These are phyloP conservation scores for Tinea semifulvella DNA, from an alignment of 2,888 invertebrate species.

Conservation along the genomic window DNA sequence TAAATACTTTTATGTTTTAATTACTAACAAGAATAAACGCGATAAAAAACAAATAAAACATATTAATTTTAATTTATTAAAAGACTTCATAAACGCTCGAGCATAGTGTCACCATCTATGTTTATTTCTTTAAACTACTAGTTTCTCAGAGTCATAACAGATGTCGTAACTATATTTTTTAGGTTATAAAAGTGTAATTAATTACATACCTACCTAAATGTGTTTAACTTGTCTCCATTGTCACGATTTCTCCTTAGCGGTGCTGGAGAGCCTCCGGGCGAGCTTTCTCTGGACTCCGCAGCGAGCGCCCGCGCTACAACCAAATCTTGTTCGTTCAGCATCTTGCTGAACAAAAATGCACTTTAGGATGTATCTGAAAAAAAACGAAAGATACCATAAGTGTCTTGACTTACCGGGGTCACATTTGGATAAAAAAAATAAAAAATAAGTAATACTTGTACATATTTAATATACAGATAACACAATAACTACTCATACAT, in stretches of 20 bases:
- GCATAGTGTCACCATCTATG: neutral
- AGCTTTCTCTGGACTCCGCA: constrained; percentile 64
- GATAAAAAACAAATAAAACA: neutral
- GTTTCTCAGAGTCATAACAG: neutral
- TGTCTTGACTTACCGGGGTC: neutral
- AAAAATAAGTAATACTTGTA: too few relatives aligned
- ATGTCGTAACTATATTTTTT: neutral
- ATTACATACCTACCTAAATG: constrained; percentile 65
- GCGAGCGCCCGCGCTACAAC: constrained; percentile 77
- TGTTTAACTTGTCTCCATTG: constrained; percentile 72
- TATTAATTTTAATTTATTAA: too few relatives aligned
- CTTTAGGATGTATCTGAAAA: neutral
- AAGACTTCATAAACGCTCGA: too few relatives aligned
- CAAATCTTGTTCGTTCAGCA: constrained; percentile 78
- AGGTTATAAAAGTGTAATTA: neutral
- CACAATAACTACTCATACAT: too few relatives aligned
- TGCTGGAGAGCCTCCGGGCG: constrained; percentile 68
- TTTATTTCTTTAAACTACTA: neutral
- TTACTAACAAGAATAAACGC: neutral
- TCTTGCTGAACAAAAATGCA: constrained; percentile 25
- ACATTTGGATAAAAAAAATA: neutral
- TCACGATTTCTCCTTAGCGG: constrained; percentile 71
- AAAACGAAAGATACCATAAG: neutral
- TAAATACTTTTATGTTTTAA: neutral
- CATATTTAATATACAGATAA: too few relatives aligned